Base-by-base conservation (phyloP, 2,797 vertebrate genomes). In the Phaenicophaeus curvirostris region DNA sequence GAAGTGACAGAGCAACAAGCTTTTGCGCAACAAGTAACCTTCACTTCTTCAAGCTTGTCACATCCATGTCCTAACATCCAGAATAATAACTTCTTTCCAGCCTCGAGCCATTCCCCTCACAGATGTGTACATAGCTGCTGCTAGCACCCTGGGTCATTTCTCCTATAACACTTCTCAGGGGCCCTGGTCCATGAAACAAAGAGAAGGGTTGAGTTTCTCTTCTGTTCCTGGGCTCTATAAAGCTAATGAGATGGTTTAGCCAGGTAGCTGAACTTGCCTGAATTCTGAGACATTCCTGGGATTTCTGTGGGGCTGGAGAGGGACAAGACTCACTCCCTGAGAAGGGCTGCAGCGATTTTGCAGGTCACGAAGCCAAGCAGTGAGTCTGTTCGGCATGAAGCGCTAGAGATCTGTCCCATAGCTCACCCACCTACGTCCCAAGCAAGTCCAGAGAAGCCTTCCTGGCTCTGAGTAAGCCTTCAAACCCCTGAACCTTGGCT, bases 401-500 rank as follows among this genome's bases (percentile, higher is more conserved):
- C 8, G 9, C 19, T 67, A 84, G 21, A 80, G 59, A 53, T 31
- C 17, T 66, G 30, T 73, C n/a, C 48, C 44, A 12, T 4, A 35
- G 73, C 77, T 57, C 80, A 73, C 39, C 30, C 74, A 54, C 53
- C 35, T 58, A 14, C 73, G 48, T 71, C 84, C 71, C 77, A 67
- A 66, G 37, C 76, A 67, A 41, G 62, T 44, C 80, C 57, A 68
- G 71, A 65, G 67, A 51, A 82, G 44, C 24, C 46, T 85, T 87
- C 84, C 76, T 24, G 42, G 55, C 73, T 79, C 63, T 41, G 76
- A 63, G 21, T 8, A 37, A 62, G 6, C 65, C 53, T 79, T 51
- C 46, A 80, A 39, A 39, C 33, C 76, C 33, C 91, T 82, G 89
- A 93, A 69, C 88, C 82, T 67, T 85, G 93, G 86, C 83, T 75